Percentiles rank a stretch among this genome's conserved stretches.
phyloP scores from a whole-genome alignment of 2,888 invertebrate species.

The Oligia latruncula region DNA sequence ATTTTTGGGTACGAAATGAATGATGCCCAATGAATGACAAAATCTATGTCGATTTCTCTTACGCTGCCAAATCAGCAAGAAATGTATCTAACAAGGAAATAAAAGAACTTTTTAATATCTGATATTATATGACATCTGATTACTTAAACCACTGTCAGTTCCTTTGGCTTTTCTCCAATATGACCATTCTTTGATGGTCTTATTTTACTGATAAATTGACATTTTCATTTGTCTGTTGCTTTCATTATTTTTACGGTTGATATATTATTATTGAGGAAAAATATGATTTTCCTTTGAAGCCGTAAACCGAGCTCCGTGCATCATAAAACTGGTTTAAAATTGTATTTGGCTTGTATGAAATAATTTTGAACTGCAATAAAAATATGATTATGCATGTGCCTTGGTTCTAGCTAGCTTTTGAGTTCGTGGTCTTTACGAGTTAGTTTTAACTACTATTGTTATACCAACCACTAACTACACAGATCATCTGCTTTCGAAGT shows the following conservation, averaged over 20 bases:
- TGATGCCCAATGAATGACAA: neutral
- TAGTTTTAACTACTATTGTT: neutral
- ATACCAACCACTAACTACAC: neutral
- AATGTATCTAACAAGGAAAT: slow-evolving; percentile 42
- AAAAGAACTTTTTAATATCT: slow-evolving; percentile 49
- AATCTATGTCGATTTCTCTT: slow-evolving; percentile 17
- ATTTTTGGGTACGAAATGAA: too few species aligned
- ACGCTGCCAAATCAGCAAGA: slow-evolving; percentile 29
- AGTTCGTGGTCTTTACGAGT: neutral
- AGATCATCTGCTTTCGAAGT: neutral
- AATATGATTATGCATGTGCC: slow-evolving; percentile 24
- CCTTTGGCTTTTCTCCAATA: slow-evolving; percentile 60
- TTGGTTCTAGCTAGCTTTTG: neutral
- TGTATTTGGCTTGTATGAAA: slow-evolving; percentile 11
- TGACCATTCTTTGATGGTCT: slow-evolving; percentile 50
- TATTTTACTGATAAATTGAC: slow-evolving; percentile 55
- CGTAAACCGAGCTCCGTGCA: neutral
- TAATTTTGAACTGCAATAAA: slow-evolving; percentile 21
- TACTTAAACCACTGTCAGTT: slow-evolving; percentile 63
- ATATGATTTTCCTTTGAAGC: slow-evolving; percentile 19
- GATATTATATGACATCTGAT: slow-evolving; percentile 46
- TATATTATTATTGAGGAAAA: slow-evolving; percentile 2
- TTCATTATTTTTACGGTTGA: slow-evolving; percentile 47
- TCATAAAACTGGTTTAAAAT: slow-evolving; percentile 22
- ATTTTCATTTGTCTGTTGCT: slow-evolving; percentile 48